These are phyloP conservation scores for Xiphophorus hellerii DNA, from an alignment of 2,113 vertebrate genomes.

Conservation along the genomic window DNA sequence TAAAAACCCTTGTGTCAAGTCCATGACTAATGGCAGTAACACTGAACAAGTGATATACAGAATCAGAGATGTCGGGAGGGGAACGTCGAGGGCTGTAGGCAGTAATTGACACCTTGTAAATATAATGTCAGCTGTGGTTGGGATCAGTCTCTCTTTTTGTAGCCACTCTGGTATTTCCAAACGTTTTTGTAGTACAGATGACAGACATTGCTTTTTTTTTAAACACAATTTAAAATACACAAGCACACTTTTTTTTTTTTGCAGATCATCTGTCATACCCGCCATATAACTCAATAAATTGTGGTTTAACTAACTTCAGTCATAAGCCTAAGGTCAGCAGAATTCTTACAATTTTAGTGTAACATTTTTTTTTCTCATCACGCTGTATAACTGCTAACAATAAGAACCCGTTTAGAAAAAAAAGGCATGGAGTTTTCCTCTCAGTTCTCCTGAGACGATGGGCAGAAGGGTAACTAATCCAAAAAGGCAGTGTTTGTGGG, in stretches of 20 bases:
- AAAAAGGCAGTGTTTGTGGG: slow-evolving; percentile 77
- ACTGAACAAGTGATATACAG: slow-evolving; percentile 73
- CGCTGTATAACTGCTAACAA: slow-evolving; percentile 51
- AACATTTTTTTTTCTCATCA: slow-evolving; percentile 30
- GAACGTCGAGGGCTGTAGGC: slow-evolving; percentile 74
- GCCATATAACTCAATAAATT: slow-evolving; percentile 29
- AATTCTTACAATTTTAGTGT: slow-evolving; percentile 33
- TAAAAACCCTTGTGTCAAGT: slow-evolving; percentile 76
- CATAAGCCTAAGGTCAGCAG: slow-evolving; percentile 29
- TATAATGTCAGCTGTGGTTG: slow-evolving; percentile 67
- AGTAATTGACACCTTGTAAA: slow-evolving; percentile 70
- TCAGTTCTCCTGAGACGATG: slow-evolving; percentile 80
- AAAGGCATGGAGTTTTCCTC: slow-evolving; percentile 79
- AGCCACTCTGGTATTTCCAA: slow-evolving; percentile 51
- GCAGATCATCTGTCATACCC: slow-evolving; percentile 33
- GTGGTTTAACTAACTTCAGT: slow-evolving; percentile 35
- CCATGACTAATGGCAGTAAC: slow-evolving; percentile 79
- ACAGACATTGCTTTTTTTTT: slow-evolving; percentile 34
- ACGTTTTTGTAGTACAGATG: slow-evolving; percentile 37
- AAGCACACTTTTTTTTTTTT: slow-evolving; percentile 8
- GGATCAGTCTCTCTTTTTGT: slow-evolving; percentile 58
- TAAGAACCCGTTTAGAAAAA: slow-evolving; percentile 72
- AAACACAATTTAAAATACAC: slow-evolving; percentile 27
- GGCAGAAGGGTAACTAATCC: slow-evolving; percentile 66
- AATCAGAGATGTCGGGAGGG: slow-evolving; percentile 64